These are phyloP conservation scores for Notolabrus celidotus DNA, from an alignment of 2,797 vertebrate species.

Conservation along the genomic window DNA sequence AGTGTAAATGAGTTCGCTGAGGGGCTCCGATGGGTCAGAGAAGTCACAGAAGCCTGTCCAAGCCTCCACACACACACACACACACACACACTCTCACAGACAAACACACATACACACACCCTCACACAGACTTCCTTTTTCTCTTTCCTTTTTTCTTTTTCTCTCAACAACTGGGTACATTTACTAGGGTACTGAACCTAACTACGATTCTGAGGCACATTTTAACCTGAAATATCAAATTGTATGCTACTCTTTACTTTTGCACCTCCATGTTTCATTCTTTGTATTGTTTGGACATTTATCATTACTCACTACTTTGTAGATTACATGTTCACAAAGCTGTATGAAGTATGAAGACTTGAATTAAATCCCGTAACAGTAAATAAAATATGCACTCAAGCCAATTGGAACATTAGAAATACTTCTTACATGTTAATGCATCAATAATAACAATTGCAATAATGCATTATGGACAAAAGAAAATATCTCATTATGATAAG, in stretches of 20 bases:
- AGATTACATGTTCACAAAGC: no score
- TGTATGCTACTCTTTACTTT: neutral
- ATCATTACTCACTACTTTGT: no score
- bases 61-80: conserved; percentile 39
- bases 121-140: neutral
- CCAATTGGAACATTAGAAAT: no score
- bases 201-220: neutral
- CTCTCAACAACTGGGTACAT: neutral
- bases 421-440: no score
- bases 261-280: no score
- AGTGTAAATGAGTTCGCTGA: conserved; percentile 59
- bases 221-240: neutral
- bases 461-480: no score
- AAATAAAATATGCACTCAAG: no score
- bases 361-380: no score
- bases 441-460: no score
- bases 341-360: no score
- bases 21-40: conserved; percentile 55
- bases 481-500: no score
- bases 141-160: neutral
- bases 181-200: neutral
- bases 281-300: no score
- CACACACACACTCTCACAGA: conserved; percentile 8
- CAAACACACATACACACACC: conserved; percentile 3
- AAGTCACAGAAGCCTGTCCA: conserved; percentile 66